phyloP scores from a whole-genome alignment of 2,113 vertebrate genomes.

The Nettapus auritus region DNA sequence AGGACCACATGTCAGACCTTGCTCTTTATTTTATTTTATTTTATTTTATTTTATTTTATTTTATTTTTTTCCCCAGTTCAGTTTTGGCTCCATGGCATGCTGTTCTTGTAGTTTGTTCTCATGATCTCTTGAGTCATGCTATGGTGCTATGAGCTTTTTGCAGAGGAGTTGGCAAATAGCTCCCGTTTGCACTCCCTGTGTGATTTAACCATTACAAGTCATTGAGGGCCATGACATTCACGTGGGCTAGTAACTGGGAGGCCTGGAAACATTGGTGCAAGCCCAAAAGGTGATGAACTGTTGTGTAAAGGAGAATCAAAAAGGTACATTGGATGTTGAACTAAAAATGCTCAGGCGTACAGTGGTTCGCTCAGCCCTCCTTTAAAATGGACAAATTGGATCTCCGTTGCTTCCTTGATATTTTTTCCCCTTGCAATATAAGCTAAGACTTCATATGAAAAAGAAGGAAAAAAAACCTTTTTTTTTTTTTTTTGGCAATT shows the following conservation, averaged over 20 bases:
- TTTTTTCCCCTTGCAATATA: neutral
- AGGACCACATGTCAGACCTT: neutral
- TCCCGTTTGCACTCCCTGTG: neutral
- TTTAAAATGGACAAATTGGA: neutral
- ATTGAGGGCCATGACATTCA: fast-evolving
- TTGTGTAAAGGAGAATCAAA: neutral
- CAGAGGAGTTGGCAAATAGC: neutral
- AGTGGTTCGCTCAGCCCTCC: neutral
- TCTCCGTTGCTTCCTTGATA: neutral
- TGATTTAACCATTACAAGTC: neutral
- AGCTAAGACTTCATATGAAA: neutral
- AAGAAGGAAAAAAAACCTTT: neutral
- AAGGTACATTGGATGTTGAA: neutral
- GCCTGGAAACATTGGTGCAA: neutral
- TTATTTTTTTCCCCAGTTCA: neutral
- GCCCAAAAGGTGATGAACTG: neutral
- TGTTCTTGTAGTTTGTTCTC: neutral
- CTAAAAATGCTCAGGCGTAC: neutral
- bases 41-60: too few relatives aligned
- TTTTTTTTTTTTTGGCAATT: neutral
- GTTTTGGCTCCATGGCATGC: neutral
- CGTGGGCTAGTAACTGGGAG: neutral
- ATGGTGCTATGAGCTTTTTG: neutral
- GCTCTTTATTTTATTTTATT: neutral
- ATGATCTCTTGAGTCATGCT: constrained; percentile 1